A percentile compares a stretch with the other conserved stretches of the same genome.
Conservation (phyloP, 2,888 invertebrate genomes). For the Gonocerus acuteangulatus region DNA sequence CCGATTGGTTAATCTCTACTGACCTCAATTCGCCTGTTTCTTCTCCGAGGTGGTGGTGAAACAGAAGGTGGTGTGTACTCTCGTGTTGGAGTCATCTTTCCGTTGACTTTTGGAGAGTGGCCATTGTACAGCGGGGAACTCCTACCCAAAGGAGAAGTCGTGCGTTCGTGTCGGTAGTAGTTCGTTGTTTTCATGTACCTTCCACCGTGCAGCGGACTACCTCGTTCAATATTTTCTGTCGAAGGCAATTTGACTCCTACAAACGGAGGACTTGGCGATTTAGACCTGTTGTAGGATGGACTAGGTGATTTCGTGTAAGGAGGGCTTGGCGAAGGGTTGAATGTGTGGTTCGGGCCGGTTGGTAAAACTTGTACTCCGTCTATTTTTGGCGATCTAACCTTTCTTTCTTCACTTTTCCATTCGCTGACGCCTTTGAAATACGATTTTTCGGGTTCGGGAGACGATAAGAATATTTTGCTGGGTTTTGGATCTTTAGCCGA, state of each 20-base stretch:
- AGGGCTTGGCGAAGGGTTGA: conserved; percentile 36
- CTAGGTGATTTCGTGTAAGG: conserved; percentile 30
- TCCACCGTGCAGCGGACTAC: conserved; percentile 24
- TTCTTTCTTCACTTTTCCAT: conserved; percentile 49
- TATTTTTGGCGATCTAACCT: conserved; percentile 30
- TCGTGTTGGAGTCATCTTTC: conserved; percentile 28
- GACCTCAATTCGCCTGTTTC: conserved; percentile 27
- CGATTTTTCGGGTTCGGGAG: conserved; percentile 47
- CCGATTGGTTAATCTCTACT: no score
- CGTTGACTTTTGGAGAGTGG: conserved; percentile 27
- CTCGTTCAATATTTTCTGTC: conserved; percentile 31
- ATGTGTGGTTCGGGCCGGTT: conserved; percentile 39
- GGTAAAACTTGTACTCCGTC: conserved; percentile 40
- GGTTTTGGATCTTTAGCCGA: conserved; percentile 46
- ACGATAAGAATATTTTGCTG: conserved; percentile 49
- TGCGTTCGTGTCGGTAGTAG: conserved; percentile 32
- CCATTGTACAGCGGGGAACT: conserved; percentile 39
- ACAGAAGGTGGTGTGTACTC: conserved; percentile 32
- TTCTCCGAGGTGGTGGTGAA: conserved; percentile 33
- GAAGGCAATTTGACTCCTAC: conserved; percentile 28
- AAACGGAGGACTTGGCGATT: conserved; percentile 28
- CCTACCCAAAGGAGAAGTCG: conserved; percentile 31
- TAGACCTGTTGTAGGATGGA: conserved; percentile 25
- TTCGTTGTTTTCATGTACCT: conserved; percentile 36
- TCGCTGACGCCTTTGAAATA: conserved; percentile 61